These are phyloP conservation scores for Isurus oxyrinchus DNA, from an alignment of 2,113 vertebrate genomes.

Conservation along the genomic window DNA sequence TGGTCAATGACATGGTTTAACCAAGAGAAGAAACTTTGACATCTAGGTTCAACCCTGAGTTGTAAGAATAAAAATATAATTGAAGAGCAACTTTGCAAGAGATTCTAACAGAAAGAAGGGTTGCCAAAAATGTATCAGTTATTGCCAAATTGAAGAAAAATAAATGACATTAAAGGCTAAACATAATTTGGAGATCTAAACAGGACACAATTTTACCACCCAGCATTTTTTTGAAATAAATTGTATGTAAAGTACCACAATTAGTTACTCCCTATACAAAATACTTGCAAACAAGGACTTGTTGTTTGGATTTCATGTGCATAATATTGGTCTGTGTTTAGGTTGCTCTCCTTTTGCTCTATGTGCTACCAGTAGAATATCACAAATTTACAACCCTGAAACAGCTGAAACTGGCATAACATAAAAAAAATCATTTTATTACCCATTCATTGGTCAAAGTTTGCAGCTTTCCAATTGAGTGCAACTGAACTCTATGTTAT, in stretches of 20 bases:
- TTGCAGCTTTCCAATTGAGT: background rate
- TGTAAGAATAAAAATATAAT: background rate
- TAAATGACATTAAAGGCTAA: background rate
- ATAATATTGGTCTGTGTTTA: background rate
- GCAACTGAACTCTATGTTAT: background rate
- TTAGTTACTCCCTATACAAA: background rate
- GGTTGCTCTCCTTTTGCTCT: background rate
- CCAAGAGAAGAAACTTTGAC: conserved; percentile 7
- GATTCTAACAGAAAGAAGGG: background rate
- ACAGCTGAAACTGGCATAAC: background rate
- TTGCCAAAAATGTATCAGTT: background rate
- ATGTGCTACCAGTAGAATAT: background rate
- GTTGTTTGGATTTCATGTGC: background rate
- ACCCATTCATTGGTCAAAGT: background rate
- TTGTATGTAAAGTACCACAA: background rate
- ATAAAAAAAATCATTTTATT: background rate
- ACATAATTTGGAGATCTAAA: background rate
- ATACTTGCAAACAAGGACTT: background rate
- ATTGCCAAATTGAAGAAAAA: background rate
- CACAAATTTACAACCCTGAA: background rate
- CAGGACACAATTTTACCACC: background rate
- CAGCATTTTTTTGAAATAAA: background rate
- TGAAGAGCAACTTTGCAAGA: background rate
- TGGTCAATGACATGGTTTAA: conserved; percentile 53
- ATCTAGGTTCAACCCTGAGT: background rate